Evolutionary conservation across 2,113 vertebrate species (phyloP).

Genomic region (Danionella cerebrum): DNA sequence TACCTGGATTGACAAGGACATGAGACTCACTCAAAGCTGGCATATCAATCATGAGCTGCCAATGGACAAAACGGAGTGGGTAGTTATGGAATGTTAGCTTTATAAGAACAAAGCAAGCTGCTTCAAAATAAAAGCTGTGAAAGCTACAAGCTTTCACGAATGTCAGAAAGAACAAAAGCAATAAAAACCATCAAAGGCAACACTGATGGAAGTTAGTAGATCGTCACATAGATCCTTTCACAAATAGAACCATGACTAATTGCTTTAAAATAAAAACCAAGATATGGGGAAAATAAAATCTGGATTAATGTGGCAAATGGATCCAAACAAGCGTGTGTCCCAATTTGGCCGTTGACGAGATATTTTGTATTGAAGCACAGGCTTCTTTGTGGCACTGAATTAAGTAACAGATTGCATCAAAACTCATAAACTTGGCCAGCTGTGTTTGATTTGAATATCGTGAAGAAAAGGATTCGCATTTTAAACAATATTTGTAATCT

Average conservation of each 20-base stretch:
- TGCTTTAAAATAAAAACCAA: conserved; percentile 48
- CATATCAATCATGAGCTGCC: neutral
- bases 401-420: neutral
- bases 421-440: neutral
- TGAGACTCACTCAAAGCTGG: neutral
- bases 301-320: conserved; percentile 52
- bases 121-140: neutral
- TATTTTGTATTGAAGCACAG: neutral
- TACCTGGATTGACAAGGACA: neutral
- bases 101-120: neutral
- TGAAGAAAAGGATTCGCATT: too few relatives aligned
- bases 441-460: neutral
- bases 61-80: neutral
- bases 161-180: neutral
- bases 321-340: conserved; percentile 43
- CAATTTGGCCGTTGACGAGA: conserved; percentile 61
- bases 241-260: conserved; percentile 69
- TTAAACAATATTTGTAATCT: too few relatives aligned
- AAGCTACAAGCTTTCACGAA: too few relatives aligned
- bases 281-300: conserved; percentile 24
- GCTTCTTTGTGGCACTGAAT: neutral
- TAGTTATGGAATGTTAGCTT: neutral
- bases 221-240: conserved; percentile 56
- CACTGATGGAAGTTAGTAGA: conserved; percentile 58
- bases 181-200: conserved; percentile 40